A percentile compares a stretch with the other conserved stretches of the same genome.
phyloP scores from a whole-genome alignment of 2,797 vertebrate species.

The Muscicapa striata region DNA sequence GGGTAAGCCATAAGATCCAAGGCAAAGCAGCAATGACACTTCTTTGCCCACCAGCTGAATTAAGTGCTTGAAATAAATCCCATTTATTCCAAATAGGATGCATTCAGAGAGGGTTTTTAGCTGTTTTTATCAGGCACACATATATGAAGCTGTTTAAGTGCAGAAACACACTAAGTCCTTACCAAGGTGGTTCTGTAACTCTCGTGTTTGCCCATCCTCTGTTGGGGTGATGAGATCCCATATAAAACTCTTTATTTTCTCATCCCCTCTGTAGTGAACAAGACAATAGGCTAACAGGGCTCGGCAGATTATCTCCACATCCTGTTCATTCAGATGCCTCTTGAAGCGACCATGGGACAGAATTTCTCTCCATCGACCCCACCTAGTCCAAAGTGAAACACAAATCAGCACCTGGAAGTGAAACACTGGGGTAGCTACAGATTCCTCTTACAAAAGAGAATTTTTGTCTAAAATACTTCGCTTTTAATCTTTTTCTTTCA shows the following conservation, averaged over 20 bases:
- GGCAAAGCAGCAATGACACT: background rate
- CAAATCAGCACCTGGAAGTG: background rate
- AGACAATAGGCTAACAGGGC: constrained; percentile 94
- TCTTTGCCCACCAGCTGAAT: background rate
- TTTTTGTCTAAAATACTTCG: background rate
- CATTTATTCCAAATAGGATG: background rate
- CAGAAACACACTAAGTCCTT: background rate
- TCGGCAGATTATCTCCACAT: constrained; percentile 96
- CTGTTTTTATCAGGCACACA: background rate
- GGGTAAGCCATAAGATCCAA: background rate
- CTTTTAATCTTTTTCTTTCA: background rate
- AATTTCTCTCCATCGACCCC: constrained; percentile 98
- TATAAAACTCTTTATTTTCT: constrained; percentile 99
- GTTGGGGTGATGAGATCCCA: constrained; percentile 98
- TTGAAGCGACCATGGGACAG: constrained; percentile 97
- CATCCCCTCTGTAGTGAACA: constrained; percentile 95
- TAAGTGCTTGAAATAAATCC: background rate
- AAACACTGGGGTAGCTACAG: background rate
- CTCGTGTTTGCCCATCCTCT: constrained; percentile 93
- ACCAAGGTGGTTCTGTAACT: constrained; percentile 97
- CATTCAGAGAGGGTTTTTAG: background rate
- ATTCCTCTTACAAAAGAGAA: background rate
- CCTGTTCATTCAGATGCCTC: constrained; percentile 91
- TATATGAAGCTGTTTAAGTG: background rate
- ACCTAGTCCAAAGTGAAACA: constrained; percentile 76